Evolutionary conservation across 2,888 invertebrate species (phyloP), one percentile per base, ranked within the genome.

Genomic region (Mesochorus sp.): DNA sequence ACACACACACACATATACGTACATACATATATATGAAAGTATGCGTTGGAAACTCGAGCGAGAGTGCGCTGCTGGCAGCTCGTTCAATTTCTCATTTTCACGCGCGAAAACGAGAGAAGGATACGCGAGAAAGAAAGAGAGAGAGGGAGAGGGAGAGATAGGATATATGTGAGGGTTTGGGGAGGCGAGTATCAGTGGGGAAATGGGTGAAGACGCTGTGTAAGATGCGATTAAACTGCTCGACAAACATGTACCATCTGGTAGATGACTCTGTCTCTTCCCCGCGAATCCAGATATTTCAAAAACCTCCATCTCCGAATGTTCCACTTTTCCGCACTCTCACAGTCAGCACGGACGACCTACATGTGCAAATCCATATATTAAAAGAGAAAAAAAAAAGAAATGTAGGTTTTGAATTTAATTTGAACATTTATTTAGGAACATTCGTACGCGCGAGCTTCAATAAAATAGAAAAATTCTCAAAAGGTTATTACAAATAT

Each of bases 11-110:
- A 17, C 2, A 1, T 44, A 44, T 8, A 47, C 1, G n/a, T 47
- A 10, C n/a, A 24, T 21, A 21, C 19, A 21, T 19, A 47, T 8
- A 47, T 19, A 47, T 47, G 8, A 21, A 47, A 8, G 61, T 31
- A 49, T 47, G 61, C 44, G 62, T 55, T 49, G 37, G 71, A 62
- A 72, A 71, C 42, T 55, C 64, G 71, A 37, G 47, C 39, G 57
- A 75, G 74, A 76, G 57, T 57, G 66, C 47, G 76, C 61, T 19
- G 71, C 51, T 55, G 62, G 51, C 39, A 37, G 61, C 70, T 79
- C 73, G 70, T 82, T 79, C 80, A 81, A 80, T 82, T 80, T 77
- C 80, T 80, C 79, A 79, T 82, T 80, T 79, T 71, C 73, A 53
- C 75, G 62, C 49, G 47, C 34, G 42, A 64, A 71, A 61, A 59